Conservation (phyloP, 2,113 vertebrate genomes). For the Rhinolophus sinicus region DNA sequence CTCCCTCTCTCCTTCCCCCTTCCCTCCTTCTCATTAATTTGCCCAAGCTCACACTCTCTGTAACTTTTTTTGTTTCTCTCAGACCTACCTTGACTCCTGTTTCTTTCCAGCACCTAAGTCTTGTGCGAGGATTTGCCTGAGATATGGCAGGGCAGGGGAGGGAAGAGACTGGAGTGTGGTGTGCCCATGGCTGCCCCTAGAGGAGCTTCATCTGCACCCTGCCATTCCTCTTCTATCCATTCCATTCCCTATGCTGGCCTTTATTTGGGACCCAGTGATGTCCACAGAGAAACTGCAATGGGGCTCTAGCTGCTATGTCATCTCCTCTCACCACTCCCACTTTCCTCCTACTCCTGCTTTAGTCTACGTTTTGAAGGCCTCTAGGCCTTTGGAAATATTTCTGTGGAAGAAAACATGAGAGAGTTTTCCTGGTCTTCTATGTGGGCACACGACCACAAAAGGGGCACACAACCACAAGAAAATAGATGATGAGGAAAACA, state of each 20-base stretch:
- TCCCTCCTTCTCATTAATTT: background rate
- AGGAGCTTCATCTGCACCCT: background rate
- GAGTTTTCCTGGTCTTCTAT: background rate
- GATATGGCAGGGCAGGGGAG: background rate
- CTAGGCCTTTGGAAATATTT: background rate
- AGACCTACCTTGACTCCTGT: background rate
- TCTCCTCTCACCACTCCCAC: background rate
- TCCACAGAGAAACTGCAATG: background rate
- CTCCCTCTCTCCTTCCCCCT: background rate
- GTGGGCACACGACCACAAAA: background rate
- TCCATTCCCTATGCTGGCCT: background rate
- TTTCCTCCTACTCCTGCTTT: background rate
- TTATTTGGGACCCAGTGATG: background rate
- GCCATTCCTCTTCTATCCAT: fast-evolving
- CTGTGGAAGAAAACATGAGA: background rate
- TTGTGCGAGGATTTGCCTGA: background rate
- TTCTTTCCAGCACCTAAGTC: background rate
- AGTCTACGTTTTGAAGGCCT: background rate
- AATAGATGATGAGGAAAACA: background rate
- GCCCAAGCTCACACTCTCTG: background rate
- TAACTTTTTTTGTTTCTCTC: background rate
- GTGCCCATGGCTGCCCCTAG: fast-evolving
- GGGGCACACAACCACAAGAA: background rate
- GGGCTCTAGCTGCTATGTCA: background rate
- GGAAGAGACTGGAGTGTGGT: background rate